A percentile compares a stretch with the other conserved stretches of the same genome.
These are phyloP conservation scores for Lutraria rhynchaena DNA, from an alignment of 1,140 invertebrate species.

Conservation along the genomic window DNA sequence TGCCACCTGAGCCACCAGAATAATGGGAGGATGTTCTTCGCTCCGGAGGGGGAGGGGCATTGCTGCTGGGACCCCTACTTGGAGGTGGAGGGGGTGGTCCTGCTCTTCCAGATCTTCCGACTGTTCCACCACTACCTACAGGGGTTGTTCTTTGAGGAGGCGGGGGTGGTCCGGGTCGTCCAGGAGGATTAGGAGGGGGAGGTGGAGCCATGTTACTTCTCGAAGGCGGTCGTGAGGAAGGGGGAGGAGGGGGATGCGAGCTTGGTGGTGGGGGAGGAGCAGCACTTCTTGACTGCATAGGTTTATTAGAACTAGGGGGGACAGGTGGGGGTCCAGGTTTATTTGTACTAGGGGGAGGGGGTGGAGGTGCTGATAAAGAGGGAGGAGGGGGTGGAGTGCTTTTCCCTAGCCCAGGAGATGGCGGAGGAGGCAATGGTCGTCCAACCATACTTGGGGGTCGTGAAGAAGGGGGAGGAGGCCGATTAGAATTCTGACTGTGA, in stretches of 20 bases:
- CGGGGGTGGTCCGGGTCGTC: constrained; percentile 56
- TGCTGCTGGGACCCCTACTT: constrained; percentile 25
- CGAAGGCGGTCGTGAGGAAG: constrained; percentile 19
- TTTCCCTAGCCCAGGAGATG: constrained; percentile 35
- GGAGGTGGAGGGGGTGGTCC: constrained; percentile 59
- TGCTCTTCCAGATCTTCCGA: constrained; percentile 52
- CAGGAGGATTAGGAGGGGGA: constrained; percentile 41
- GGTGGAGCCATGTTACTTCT: constrained; percentile 20
- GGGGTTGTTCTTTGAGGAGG: constrained; percentile 34
- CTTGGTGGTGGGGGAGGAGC: constrained; percentile 21
- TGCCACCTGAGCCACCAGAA: constrained; percentile 46
- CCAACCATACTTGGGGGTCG: constrained; percentile 61
- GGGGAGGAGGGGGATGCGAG: constrained; percentile 8
- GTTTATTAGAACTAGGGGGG: not conserved
- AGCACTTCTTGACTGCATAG: not conserved
- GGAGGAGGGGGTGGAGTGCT: constrained; percentile 52
- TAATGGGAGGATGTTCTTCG: constrained; percentile 41
- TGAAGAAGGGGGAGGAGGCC: constrained; percentile 42
- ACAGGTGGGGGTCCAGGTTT: constrained; percentile 35
- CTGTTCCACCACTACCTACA: constrained; percentile 42
- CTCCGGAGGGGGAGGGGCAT: constrained; percentile 19
- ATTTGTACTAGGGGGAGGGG: constrained; percentile 51
- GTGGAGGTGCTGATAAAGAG: constrained; percentile 36
- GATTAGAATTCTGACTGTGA: constrained; percentile 17
- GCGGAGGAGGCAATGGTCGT: constrained; percentile 59